Conservation (phyloP, 2,888 invertebrate species). For the Yponomeuta cagnagella region DNA sequence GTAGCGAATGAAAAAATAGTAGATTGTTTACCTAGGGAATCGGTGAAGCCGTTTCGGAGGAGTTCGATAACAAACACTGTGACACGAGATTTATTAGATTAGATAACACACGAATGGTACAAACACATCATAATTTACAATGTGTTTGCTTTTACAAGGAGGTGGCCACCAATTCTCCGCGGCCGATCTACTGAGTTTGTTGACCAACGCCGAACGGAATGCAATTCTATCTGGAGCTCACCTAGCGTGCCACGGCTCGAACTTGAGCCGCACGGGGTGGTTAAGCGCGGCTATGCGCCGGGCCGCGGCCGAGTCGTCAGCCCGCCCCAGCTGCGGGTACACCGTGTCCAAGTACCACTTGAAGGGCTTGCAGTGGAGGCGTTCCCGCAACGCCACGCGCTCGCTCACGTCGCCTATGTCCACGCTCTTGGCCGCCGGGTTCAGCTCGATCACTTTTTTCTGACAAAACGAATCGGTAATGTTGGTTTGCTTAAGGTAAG, state of each 20-base stretch:
- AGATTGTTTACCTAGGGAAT: too few species aligned
- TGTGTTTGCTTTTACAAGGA: too few species aligned
- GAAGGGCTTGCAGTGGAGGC: conserved; percentile 87
- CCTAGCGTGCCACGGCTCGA: conserved; percentile 89
- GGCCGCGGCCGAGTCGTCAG: conserved; percentile 73
- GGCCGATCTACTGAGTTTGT: too few species aligned
- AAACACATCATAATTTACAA: too few species aligned
- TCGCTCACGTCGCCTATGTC: conserved; percentile 88
- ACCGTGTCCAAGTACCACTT: conserved; percentile 91
- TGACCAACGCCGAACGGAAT: too few species aligned
- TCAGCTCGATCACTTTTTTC: conserved; percentile 80
- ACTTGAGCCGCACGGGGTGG: conserved; percentile 76
- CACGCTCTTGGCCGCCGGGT: conserved; percentile 76
- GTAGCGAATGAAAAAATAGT: too few species aligned
- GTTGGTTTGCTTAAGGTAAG: not conserved
- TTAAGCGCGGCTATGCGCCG: conserved; percentile 77
- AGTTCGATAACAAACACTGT: too few species aligned
- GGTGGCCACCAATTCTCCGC: too few species aligned
- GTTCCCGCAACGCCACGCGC: conserved; percentile 81
- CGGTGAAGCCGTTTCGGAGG: too few species aligned
- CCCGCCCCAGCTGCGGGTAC: conserved; percentile 86
- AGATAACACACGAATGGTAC: too few species aligned
- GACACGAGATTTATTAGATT: too few species aligned
- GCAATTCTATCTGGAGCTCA: conserved; percentile 25
- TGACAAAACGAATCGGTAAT: not conserved